phyloP scores from a whole-genome alignment of 2,113 vertebrate species.

The Neodon shergylaensis region DNA sequence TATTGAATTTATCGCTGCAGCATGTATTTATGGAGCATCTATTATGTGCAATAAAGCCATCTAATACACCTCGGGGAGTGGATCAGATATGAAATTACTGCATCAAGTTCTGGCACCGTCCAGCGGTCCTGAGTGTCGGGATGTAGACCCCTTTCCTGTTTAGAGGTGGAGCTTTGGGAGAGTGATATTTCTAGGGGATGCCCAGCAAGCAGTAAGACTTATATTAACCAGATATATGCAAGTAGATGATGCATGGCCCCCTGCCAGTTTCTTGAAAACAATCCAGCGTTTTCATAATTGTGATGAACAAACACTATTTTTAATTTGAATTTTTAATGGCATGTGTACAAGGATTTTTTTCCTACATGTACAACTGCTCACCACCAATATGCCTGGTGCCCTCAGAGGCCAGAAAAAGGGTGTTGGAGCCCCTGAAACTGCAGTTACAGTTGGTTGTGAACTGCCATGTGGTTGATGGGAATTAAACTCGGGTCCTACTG shows the following conservation, averaged over 20 bases:
- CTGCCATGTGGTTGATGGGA: neutral
- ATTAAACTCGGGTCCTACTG: neutral
- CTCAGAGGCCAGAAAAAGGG: neutral
- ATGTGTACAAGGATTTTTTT: neutral
- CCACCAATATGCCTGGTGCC: neutral
- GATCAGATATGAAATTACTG: neutral
- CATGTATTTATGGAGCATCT: neutral
- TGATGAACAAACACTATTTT: neutral
- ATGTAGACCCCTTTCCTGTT: neutral
- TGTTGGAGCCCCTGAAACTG: neutral
- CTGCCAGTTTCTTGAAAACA: neutral
- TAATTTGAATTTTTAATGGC: neutral
- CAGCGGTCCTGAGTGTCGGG: neutral
- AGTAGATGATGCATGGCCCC: neutral
- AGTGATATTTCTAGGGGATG: neutral
- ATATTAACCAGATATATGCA: neutral
- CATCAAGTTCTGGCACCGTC: neutral
- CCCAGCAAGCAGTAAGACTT: neutral
- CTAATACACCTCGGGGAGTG: neutral
- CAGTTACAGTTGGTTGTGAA: neutral
- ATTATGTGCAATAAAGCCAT: neutral
- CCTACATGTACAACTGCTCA: neutral
- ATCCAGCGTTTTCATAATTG: neutral
- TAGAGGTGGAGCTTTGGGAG: slow-evolving; percentile 8
- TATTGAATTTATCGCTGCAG: neutral